These are phyloP conservation scores for Gymnoscopelus braueri DNA, from an alignment of 2,797 vertebrate genomes.

Conservation along the genomic window DNA sequence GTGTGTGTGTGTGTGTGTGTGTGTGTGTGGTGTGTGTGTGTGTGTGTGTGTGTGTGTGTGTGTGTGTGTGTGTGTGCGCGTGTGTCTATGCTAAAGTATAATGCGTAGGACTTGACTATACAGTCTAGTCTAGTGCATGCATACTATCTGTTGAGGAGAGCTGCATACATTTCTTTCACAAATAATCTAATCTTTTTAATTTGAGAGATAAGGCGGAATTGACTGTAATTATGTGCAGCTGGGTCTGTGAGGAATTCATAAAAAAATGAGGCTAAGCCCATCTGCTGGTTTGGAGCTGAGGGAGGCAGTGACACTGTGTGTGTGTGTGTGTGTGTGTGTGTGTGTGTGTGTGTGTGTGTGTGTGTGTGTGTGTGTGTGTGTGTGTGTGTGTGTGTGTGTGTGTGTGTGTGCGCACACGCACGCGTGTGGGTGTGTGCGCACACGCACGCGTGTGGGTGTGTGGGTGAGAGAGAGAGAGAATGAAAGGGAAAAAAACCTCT, in stretches of 20 bases:
- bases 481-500: slow-evolving; percentile 83
- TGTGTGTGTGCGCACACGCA: slow-evolving; percentile 5
- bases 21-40: slow-evolving; percentile 15
- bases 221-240: slow-evolving; percentile 91
- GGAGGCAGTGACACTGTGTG: slow-evolving; percentile 76
- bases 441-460: slow-evolving; percentile 46
- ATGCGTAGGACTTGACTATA: slow-evolving; percentile 50
- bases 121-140: slow-evolving; percentile 51
- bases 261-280: slow-evolving; percentile 78
- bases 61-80: slow-evolving; percentile 10
- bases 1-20: not conserved
- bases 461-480: slow-evolving; percentile 69
- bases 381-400: no score
- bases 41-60: slow-evolving; percentile 11
- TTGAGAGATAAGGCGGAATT: slow-evolving; percentile 89
- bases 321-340: slow-evolving; percentile 67
- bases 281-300: slow-evolving; percentile 87
- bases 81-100: slow-evolving; percentile 4
- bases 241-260: slow-evolving; percentile 86
- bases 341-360: slow-evolving; percentile 47
- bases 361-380: no score
- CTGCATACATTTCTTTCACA: slow-evolving; percentile 80
- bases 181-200: slow-evolving; percentile 90
- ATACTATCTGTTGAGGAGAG: slow-evolving; percentile 66
- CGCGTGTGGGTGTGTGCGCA: slow-evolving; percentile 49